phyloP scores from a whole-genome alignment of 2,113 vertebrate species.

The Crotalus viridis region DNA sequence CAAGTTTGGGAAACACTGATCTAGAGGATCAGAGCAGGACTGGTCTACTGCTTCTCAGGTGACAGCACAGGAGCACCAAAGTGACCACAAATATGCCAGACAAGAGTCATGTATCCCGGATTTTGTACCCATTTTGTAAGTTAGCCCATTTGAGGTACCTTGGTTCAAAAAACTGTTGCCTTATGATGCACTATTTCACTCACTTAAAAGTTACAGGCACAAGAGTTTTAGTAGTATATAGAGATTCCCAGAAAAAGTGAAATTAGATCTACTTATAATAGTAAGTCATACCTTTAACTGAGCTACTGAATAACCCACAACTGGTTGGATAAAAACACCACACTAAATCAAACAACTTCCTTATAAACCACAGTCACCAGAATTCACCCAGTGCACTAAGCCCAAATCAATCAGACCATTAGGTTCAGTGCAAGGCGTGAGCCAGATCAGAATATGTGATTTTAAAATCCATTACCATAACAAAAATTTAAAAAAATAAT shows the following conservation, averaged over 20 bases:
- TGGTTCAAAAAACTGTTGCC: not conserved
- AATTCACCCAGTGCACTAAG: not conserved
- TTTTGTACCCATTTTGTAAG: not conserved
- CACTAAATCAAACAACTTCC: not conserved
- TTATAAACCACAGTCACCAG: not conserved
- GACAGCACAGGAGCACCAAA: not conserved
- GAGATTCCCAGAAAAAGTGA: too few species aligned
- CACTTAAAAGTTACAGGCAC: not conserved
- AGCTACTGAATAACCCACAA: not conserved
- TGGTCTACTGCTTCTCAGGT: not conserved
- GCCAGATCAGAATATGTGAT: not conserved
- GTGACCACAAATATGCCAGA: not conserved
- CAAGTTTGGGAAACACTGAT: not conserved
- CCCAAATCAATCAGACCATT: not conserved
- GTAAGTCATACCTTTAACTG: not conserved
- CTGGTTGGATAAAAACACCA: not conserved
- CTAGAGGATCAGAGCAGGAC: not conserved
- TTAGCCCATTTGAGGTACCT: not conserved
- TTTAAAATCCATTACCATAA: not conserved
- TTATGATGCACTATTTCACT: not conserved
- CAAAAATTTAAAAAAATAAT: not conserved
- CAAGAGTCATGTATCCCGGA: not conserved
- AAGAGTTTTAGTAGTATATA: not conserved
- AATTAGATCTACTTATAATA: too few species aligned
- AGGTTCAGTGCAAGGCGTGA: not conserved